A percentile compares a stretch with the other conserved stretches of the same genome.
phyloP scores from a whole-genome alignment of 2,113 vertebrate genomes.

The Calidris pugnax region DNA sequence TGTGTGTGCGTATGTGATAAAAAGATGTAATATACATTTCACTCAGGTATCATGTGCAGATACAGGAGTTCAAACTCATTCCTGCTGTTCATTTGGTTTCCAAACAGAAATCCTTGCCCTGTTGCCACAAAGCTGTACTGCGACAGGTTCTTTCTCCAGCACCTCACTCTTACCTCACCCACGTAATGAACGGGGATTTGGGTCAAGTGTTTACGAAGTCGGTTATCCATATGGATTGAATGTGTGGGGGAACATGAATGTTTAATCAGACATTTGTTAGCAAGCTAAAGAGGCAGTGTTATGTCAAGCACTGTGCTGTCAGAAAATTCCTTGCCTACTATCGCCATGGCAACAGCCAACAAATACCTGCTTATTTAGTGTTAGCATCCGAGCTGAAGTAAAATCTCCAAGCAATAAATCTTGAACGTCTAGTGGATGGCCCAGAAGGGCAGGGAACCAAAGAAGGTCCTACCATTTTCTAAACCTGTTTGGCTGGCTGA shows the following conservation, averaged over 20 bases:
- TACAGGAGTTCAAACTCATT: background rate
- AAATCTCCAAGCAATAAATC: background rate
- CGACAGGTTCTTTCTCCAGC: background rate
- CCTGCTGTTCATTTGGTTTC: background rate
- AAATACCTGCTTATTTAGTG: background rate
- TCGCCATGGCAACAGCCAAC: slow-evolving; percentile 42
- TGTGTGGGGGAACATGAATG: background rate
- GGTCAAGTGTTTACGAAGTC: background rate
- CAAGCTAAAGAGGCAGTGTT: background rate
- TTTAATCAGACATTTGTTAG: slow-evolving; percentile 51
- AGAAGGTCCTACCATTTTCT: background rate
- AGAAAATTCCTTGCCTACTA: slow-evolving; percentile 6
- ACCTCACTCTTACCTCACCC: background rate
- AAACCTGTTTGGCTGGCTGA: background rate
- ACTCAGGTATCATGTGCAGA: background rate
- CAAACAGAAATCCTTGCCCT: accelerated
- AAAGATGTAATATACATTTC: no score
- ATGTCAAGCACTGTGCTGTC: background rate
- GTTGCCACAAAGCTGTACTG: background rate
- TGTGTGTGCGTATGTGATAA: no score
- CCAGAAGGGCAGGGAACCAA: background rate
- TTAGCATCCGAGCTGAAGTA: background rate
- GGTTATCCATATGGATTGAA: background rate
- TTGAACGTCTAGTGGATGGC: background rate
- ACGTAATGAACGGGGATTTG: background rate